phyloP scores from a whole-genome alignment of 2,113 vertebrate genomes.

The Salvelinus sp. region DNA sequence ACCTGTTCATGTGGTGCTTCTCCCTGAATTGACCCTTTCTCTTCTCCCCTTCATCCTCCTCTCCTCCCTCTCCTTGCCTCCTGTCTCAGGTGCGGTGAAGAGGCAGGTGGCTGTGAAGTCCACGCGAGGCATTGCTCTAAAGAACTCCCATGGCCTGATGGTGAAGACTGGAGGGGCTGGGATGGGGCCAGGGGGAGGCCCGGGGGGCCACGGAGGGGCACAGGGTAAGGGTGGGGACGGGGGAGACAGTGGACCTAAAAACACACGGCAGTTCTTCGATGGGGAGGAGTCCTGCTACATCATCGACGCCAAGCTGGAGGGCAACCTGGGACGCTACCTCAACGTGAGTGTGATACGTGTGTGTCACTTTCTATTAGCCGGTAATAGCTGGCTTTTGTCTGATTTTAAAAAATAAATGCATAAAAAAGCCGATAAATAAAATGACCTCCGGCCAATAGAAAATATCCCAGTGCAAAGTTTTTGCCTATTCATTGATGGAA shows the following conservation, averaged over 20 bases:
- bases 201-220: conserved; percentile 42
- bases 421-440: no score
- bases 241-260: conserved; percentile 30
- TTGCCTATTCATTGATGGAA: no score
- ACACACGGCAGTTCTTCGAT: conserved; percentile 81
- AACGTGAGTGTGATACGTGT: conserved; percentile 65
- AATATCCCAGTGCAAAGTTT: no score
- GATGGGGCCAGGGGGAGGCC: conserved; percentile 41
- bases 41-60: neutral
- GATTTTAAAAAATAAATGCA: no score
- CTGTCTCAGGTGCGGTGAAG: conserved; percentile 76
- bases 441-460: no score
- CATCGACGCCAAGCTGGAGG: conserved; percentile 84
- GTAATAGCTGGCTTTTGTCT: no score
- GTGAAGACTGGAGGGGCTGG: conserved; percentile 78
- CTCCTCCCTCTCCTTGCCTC: neutral
- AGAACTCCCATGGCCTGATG: conserved; percentile 88
- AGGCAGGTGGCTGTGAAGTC: conserved; percentile 97
- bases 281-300: conserved; percentile 85
- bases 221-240: conserved; percentile 18
- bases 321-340: conserved; percentile 87
- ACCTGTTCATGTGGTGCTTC: no score
- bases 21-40: neutral
- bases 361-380: neutral
- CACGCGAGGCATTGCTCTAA: conserved; percentile 90